Conservation (phyloP, 2,888 invertebrate species). For the Lottia scabra region DNA sequence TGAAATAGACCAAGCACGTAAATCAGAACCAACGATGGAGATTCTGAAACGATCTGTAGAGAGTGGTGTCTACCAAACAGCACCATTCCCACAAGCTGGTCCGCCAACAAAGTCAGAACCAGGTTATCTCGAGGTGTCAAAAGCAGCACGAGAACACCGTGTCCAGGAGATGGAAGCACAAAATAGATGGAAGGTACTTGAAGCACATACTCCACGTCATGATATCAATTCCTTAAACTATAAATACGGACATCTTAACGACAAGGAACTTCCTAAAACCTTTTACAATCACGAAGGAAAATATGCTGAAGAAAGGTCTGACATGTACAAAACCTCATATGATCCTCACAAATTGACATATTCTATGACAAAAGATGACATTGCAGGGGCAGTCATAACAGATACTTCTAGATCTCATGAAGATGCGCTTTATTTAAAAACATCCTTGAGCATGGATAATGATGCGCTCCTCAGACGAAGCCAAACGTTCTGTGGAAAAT, state of each 20-base stretch:
- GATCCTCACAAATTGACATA: conserved; percentile 57
- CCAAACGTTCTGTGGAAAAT: conserved; percentile 44
- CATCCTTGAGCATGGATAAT: conserved; percentile 51
- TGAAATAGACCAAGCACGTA: conserved; percentile 38
- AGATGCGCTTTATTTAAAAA: conserved; percentile 55
- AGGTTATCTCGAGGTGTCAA: conserved; percentile 42
- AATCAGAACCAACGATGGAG: conserved; percentile 39
- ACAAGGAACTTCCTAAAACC: conserved; percentile 49
- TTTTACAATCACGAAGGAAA: conserved; percentile 66
- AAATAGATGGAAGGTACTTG: conserved; percentile 59
- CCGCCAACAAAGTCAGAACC: conserved; percentile 38
- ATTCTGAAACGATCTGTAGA: conserved; percentile 19
- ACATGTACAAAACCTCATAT: conserved; percentile 64
- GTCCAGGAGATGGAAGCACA: conserved; percentile 64
- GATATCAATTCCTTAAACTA: conserved; percentile 56
- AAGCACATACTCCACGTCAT: conserved; percentile 54
- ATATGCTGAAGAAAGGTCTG: conserved; percentile 64
- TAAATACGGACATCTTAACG: conserved; percentile 48
- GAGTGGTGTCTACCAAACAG: conserved; percentile 26
- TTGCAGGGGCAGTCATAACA: conserved; percentile 50
- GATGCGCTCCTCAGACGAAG: conserved; percentile 48
- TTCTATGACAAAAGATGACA: conserved; percentile 53
- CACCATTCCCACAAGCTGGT: conserved; percentile 41
- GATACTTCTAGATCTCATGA: conserved; percentile 55
- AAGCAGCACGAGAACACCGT: conserved; percentile 34